A percentile compares a stretch with the other conserved stretches of the same genome.
phyloP scores from a whole-genome alignment of 2,113 vertebrate genomes.

The Lasiurus borealis region DNA sequence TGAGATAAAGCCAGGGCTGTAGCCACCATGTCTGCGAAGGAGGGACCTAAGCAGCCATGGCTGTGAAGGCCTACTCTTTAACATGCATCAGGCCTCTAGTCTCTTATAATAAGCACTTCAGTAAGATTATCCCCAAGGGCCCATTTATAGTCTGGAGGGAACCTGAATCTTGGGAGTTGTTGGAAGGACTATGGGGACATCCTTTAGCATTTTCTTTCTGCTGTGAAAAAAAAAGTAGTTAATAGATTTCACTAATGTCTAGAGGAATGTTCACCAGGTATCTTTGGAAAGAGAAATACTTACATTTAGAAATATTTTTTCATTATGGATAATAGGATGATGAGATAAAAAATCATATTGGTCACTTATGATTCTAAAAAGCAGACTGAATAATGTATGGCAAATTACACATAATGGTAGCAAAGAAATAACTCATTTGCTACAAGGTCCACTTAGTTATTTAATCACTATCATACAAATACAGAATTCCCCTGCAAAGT shows the following conservation, averaged over 20 bases:
- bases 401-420: conserved; percentile 87
- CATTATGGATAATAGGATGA: conserved; percentile 88
- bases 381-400: conserved; percentile 86
- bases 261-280: conserved; percentile 82
- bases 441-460: conserved; percentile 86
- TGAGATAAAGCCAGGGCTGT: too few species aligned
- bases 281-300: conserved; percentile 86
- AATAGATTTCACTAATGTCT: conserved; percentile 81
- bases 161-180: background rate
- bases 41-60: too few species aligned
- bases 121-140: background rate
- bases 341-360: conserved; percentile 88
- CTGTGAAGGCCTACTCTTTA: too few species aligned
- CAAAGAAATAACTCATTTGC: conserved; percentile 88
- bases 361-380: conserved; percentile 86
- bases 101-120: background rate
- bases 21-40: too few species aligned
- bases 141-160: background rate
- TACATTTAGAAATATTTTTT: conserved; percentile 88
- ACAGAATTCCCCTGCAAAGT: conserved; percentile 76
- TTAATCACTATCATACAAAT: conserved; percentile 82
- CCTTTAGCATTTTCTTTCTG: conserved; percentile 55
- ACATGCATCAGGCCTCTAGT: too few species aligned
- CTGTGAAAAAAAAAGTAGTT: conserved; percentile 67
- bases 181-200: background rate